These are phyloP conservation scores for Gymnothorax javanicus DNA, from an alignment of 2,797 vertebrate genomes.

Conservation along the genomic window DNA sequence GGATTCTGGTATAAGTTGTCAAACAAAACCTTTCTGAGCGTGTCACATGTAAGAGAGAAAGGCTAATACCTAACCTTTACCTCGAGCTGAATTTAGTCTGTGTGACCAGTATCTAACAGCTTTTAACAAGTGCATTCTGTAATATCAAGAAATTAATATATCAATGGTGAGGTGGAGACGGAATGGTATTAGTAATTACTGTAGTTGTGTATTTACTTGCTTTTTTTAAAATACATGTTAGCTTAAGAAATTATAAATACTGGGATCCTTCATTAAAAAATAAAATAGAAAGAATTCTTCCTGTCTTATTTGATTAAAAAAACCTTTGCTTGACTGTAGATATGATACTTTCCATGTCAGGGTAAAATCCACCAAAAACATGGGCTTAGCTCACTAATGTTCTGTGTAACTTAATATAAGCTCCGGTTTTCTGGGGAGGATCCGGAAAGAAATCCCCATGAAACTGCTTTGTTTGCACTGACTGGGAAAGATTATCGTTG, in stretches of 20 bases:
- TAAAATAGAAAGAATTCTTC: background rate
- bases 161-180: background rate
- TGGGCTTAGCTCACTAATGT: background rate
- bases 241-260: background rate
- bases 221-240: background rate
- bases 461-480: background rate
- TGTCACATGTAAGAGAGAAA: background rate
- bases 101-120: background rate
- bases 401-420: slow-evolving; percentile 15
- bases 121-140: background rate
- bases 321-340: background rate
- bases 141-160: background rate
- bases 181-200: background rate
- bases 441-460: background rate
- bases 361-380: background rate
- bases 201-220: background rate
- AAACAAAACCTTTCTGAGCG: background rate
- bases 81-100: background rate
- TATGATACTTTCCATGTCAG: background rate
- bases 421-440: background rate
- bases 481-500: background rate
- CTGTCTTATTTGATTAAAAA: background rate
- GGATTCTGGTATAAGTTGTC: background rate
- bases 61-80: background rate
- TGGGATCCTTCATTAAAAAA: background rate